Evolutionary conservation across 2,113 vertebrate genomes (phyloP), one percentile per base, ranked within the genome.

Genomic region (Barbus barbus): DNA sequence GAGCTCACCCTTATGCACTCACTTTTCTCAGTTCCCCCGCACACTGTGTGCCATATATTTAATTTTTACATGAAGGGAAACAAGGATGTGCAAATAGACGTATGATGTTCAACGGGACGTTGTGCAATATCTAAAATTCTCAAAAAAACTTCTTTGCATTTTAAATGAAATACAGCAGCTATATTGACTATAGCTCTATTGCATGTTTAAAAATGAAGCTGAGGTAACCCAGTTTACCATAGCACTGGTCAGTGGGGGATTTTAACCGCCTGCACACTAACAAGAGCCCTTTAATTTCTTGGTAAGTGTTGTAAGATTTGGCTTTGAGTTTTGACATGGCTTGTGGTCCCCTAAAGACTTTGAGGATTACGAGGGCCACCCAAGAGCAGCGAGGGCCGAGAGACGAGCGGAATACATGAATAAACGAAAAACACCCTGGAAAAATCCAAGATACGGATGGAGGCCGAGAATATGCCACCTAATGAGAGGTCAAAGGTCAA

Each of bases 321-420:
- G 80, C 63, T 84, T 80, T 79, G 87, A 95, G 96, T 95, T 93
- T 92, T 95, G 94, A 95, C 95, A 94, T 96, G 95, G 95, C 93
- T 85, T 71, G 71, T 46, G 46, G 67, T 72, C 61, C 82, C 44
- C 75, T 85, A 38, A 88, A 86, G 79, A 84, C 77, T 75, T 78
- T 73, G 51, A 95, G 96, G 96, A 97, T 97, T 95, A 96, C 95
- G 94, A 95, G 94, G 96, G 95, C 96, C 96, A 97, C 96, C 96
- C 96, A 97, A 95, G 91, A 96, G 93, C 94, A 96, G 81, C 31
- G 33, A 82, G 58, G 78, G 93, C 94, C 95, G 44, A 65, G 38
- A 85, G 48, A 86, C 4, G 22, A 96, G 93, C 94, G 94, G 95
- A 94, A 96, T 95, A 96, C 96, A 96, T 96, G 94, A 96, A 97